These are phyloP conservation scores for Leptosomus discolor DNA, from an alignment of 2,113 vertebrate genomes.

Conservation along the genomic window DNA sequence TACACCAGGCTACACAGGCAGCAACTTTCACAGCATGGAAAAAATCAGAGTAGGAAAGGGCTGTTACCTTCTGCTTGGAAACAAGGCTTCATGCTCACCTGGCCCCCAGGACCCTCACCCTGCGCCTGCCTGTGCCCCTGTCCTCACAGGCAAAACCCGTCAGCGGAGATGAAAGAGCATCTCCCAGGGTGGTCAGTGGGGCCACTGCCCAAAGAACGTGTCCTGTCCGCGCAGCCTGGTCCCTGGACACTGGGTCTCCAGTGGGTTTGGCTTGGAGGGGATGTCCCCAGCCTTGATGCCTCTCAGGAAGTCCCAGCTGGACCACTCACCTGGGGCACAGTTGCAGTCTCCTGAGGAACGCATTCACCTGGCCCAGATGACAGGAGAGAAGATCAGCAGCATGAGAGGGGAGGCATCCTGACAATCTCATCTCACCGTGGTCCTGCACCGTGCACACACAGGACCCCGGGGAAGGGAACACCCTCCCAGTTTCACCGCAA, in stretches of 20 bases:
- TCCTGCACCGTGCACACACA: not conserved
- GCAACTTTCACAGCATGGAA: not conserved
- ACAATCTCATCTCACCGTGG: not conserved
- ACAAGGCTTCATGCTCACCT: not conserved
- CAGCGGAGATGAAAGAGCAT: not conserved
- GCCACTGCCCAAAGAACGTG: not conserved
- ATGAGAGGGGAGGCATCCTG: not conserved
- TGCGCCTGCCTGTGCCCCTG: fast-evolving
- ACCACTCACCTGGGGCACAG: slow-evolving; percentile 38
- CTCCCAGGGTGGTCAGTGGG: not conserved
- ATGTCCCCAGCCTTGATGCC: not conserved
- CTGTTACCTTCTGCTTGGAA: not conserved
- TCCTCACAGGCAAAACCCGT: not conserved
- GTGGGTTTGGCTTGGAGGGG: not conserved
- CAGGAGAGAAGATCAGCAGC: not conserved
- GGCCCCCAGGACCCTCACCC: not conserved
- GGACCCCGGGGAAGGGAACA: not conserved
- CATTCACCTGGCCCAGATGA: slow-evolving; percentile 77
- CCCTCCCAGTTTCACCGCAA: not conserved
- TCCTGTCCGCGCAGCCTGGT: not conserved
- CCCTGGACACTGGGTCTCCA: not conserved
- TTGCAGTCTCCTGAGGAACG: slow-evolving; percentile 71
- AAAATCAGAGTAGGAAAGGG: not conserved
- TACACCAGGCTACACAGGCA: not conserved
- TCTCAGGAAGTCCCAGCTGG: not conserved